These are phyloP conservation scores for Medauroidea extradentata DNA, from an alignment of 1,140 invertebrate species.

Conservation along the genomic window DNA sequence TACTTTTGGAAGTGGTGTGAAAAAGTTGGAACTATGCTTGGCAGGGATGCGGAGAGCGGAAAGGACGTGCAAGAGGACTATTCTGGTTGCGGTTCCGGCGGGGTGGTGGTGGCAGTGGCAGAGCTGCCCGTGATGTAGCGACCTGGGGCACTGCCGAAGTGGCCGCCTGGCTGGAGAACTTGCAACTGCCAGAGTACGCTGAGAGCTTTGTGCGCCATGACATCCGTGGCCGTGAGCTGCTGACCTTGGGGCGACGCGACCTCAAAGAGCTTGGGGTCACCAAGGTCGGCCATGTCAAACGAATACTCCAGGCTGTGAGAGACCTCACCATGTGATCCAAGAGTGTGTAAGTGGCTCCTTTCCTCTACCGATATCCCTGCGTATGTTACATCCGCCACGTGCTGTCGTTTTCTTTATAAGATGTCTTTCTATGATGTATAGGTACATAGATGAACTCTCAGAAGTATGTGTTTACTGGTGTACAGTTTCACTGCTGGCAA, in stretches of 20 bases:
- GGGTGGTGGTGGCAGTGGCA: constrained; percentile 36
- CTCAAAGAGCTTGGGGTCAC: constrained; percentile 86
- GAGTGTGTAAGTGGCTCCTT: constrained; percentile 14
- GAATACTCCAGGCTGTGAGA: constrained; percentile 87
- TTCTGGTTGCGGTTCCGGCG: constrained; percentile 57
- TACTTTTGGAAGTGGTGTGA: not conserved
- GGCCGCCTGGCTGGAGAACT: constrained; percentile 75
- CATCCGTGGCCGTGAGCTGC: constrained; percentile 83
- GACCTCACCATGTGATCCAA: constrained; percentile 56
- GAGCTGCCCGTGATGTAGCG: constrained; percentile 42
- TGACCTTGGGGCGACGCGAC: constrained; percentile 79
- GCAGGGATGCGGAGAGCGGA: constrained; percentile 42
- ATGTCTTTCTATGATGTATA: too few relatives aligned
- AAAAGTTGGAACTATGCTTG: not conserved
- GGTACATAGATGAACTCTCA: too few relatives aligned
- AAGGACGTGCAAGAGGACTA: constrained; percentile 45
- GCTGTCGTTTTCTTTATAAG: too few relatives aligned
- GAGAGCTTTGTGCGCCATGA: constrained; percentile 85
- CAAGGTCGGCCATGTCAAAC: constrained; percentile 92
- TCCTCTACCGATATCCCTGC: too few relatives aligned
- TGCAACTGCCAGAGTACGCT: constrained; percentile 83
- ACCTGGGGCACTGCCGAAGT: constrained; percentile 56
- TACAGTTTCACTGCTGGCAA: too few relatives aligned
- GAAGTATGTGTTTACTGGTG: too few relatives aligned
- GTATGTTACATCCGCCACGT: too few relatives aligned